These are phyloP conservation scores for Antennarius striatus DNA, from an alignment of 2,113 vertebrate species.

Conservation along the genomic window DNA sequence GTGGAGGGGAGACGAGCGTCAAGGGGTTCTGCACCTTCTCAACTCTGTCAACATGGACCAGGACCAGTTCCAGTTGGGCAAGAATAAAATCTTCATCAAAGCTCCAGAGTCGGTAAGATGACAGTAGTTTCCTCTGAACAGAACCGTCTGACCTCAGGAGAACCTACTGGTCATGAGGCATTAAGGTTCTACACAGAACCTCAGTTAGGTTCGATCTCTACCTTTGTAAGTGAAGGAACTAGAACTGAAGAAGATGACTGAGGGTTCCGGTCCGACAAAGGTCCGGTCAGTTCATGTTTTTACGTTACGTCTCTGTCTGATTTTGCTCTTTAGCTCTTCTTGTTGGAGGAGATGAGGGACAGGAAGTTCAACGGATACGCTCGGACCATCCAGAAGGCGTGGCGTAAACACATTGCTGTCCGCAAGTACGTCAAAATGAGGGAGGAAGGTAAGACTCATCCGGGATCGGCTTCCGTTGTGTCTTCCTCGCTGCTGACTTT, in stretches of 20 bases:
- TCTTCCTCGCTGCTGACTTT: constrained; percentile 61
- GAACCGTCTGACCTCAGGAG: background rate
- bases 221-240: too few relatives aligned
- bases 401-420: constrained; percentile 85
- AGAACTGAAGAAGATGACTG: too few relatives aligned
- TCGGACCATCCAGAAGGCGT: constrained; percentile 86
- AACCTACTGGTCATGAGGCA: too few relatives aligned
- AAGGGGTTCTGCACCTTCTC: constrained; percentile 84
- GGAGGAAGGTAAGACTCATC: constrained; percentile 78
- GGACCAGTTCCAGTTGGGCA: constrained; percentile 86
- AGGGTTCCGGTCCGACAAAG: too few relatives aligned
- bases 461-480: background rate
- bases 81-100: constrained; percentile 85
- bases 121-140: background rate
- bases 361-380: constrained; percentile 83
- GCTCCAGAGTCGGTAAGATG: constrained; percentile 83
- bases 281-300: too few relatives aligned
- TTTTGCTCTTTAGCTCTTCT: constrained; percentile 71
- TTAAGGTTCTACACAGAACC: too few relatives aligned
- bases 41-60: constrained; percentile 83
- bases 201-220: too few relatives aligned
- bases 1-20: constrained; percentile 80
- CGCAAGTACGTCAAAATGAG: constrained; percentile 86
- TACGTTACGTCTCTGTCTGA: background rate
- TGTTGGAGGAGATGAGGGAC: constrained; percentile 81